Base-by-base conservation (phyloP, 2,888 invertebrate species). In the Ditula angustiorana region DNA sequence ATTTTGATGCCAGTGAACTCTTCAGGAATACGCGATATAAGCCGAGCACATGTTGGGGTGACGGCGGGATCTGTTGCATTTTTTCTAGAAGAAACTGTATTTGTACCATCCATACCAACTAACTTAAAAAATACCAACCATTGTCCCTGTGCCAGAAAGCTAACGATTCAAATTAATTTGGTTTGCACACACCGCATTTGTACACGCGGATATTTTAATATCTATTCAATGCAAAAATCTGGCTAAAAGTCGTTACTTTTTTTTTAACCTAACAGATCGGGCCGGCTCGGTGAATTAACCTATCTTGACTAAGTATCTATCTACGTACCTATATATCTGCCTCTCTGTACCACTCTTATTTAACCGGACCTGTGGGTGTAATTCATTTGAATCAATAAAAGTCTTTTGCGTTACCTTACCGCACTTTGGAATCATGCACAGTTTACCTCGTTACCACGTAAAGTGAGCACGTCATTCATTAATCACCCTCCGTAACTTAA, bases 401-500 rank as follows among this genome's bases (percentile, higher is more conserved):
- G 8, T 44, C 50, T n/a, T 56, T 52, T 26, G 26, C 47, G 55
- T 44, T 56, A 47, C 46, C 47, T 53, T 33, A 44, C 30, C 46
- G 46, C 57, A n/a, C 11, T 26, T 8, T 30, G 13, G 37, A 50
- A 37, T 41, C 50, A 10, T 30, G 28, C 19, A 23, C 37, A 24
- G 50, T 28, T 53, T 46, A 53, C 61, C 30, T 59, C 35, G 49
- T 58, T 67, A 46, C 53, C 24, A 50, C 52, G 63, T 58, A 52
- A 33, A 57, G 47, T 49, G 37, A 53, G 53, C 33, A 41, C 52
- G 58, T 57, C 53, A 58, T 47, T 61, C 66, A 68, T 66, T 63
- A 68, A 68, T 68, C 68, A 68, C 46, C 52, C 41, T 41, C 55
- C 11, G n/a, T 44, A 65, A 68, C 44, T 62, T 59, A 65, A 67